These are phyloP conservation scores for Arrhamphus sclerolepis DNA, from an alignment of 2,797 vertebrate genomes.

Conservation along the genomic window DNA sequence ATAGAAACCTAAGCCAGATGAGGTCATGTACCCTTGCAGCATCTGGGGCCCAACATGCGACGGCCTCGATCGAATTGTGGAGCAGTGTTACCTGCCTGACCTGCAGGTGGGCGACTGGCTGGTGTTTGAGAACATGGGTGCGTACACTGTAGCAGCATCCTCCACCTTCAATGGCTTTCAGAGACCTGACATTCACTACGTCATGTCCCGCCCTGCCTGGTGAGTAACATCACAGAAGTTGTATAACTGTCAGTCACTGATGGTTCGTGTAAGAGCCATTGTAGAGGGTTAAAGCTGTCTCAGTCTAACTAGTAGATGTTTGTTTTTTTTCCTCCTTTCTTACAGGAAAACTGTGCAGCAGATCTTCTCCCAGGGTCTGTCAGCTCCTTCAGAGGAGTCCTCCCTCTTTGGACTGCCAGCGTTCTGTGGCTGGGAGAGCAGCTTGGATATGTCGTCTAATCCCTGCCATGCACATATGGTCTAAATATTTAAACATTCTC, in stretches of 20 bases:
- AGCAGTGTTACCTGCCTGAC: constrained; percentile 89
- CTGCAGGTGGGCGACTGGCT: constrained; percentile 96
- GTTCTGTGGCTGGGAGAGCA: constrained; percentile 89
- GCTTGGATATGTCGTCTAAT: constrained; percentile 83
- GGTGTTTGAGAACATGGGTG: constrained; percentile 97
- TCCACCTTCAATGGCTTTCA: constrained; percentile 98
- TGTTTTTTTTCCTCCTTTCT: background rate
- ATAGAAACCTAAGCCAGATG: constrained; percentile 93
- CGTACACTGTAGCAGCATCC: constrained; percentile 92
- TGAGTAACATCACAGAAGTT: constrained; percentile 70
- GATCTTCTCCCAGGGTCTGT: constrained; percentile 82
- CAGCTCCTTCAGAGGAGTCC: constrained; percentile 79
- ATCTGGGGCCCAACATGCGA: constrained; percentile 98
- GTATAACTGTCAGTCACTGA: no score
- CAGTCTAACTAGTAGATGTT: background rate
- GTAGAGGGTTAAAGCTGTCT: no score
- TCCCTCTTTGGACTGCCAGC: constrained; percentile 78
- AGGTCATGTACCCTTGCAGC: constrained; percentile 89
- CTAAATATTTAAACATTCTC: constrained; percentile 60
- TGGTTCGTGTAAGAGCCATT: no score
- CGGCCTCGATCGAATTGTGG: constrained; percentile 93
- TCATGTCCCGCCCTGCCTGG: constrained; percentile 91
- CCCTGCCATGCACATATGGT: constrained; percentile 85
- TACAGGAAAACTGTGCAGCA: constrained; percentile 90
- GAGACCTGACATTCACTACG: constrained; percentile 90